phyloP scores from a whole-genome alignment of 2,797 vertebrate genomes.

The Melanotaenia maccullochi region DNA sequence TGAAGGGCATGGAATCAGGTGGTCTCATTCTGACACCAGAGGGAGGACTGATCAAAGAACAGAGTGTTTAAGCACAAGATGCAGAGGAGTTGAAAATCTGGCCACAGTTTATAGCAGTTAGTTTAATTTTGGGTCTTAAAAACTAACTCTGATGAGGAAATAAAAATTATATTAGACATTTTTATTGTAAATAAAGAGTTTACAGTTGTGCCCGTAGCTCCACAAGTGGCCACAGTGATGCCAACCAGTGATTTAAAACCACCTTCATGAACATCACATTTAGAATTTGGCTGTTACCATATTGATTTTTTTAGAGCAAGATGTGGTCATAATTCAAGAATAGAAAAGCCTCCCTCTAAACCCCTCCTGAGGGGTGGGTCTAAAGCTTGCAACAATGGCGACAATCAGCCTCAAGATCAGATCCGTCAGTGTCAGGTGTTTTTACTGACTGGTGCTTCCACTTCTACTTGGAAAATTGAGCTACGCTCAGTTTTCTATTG shows the following conservation, averaged over 20 bases:
- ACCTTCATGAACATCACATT: background rate
- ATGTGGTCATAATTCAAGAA: background rate
- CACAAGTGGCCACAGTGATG: background rate
- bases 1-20: constrained; percentile 53
- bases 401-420: background rate
- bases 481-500: background rate
- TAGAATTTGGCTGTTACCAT: background rate
- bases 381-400: background rate
- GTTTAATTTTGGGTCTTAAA: background rate
- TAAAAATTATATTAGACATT: background rate
- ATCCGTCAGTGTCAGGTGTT: background rate
- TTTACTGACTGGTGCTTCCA: background rate
- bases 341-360: background rate
- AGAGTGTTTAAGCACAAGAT: constrained; percentile 13
- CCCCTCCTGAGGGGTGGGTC: background rate
- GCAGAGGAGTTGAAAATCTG: constrained; percentile 15
- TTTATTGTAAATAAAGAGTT: background rate
- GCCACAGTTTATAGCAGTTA: background rate
- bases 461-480: background rate
- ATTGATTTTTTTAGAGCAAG: background rate
- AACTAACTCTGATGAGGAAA: background rate
- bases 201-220: background rate
- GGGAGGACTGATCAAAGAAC: constrained; percentile 13
- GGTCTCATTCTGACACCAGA: constrained; percentile 24
- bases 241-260: background rate